Evolutionary conservation across 2,113 vertebrate species (phyloP), one percentile per base, ranked within the genome.

Genomic region (Leucoraja erinaceus): DNA sequence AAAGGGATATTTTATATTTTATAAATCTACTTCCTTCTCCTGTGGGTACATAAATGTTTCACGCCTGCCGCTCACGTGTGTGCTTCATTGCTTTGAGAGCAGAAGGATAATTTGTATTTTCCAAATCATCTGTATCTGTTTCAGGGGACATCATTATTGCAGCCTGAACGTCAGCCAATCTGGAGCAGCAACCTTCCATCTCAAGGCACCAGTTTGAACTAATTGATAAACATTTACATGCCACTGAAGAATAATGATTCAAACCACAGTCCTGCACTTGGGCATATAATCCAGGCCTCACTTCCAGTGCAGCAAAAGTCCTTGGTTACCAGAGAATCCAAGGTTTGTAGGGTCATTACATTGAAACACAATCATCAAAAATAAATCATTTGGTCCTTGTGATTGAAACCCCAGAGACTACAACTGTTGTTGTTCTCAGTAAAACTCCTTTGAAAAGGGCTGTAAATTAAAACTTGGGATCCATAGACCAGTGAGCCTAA

Each of bases 1-100:
- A 59, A 88, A 18, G 63, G 3, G 33, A 68, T 47, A 38, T 11
- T 70, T 31, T 90, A 22, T 25, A 38, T 33, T 47, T 47, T 47
- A 68, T 68, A 68, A 11, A 11, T 56, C 61, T 61, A 61, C 28
- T 28, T 6, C 54, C 56, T 86, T 63, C 66, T 72, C 18, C 28
- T 90, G 63, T 70, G 56, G 88, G 31, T 18, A 25, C 88, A 90
- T 90, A 31, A 70, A 90, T 90, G 33, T 90, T 90, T 90, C 63
- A 90, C 38, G n/a, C 33, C 33, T 90, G 88, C n/a, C 66, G 38
- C 12, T 70, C 11, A 68, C 63, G 56, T 86, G 81, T 28, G 14
- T 25, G 54, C 61, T 28, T 59, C 25, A 86, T 12, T 5, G 56
- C 59, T 4, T 61, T 59, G 25, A 28, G 56, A 61, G 81, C 54